Evolutionary conservation across 2,113 vertebrate genomes (phyloP).

Genomic region (Rhineura floridana): DNA sequence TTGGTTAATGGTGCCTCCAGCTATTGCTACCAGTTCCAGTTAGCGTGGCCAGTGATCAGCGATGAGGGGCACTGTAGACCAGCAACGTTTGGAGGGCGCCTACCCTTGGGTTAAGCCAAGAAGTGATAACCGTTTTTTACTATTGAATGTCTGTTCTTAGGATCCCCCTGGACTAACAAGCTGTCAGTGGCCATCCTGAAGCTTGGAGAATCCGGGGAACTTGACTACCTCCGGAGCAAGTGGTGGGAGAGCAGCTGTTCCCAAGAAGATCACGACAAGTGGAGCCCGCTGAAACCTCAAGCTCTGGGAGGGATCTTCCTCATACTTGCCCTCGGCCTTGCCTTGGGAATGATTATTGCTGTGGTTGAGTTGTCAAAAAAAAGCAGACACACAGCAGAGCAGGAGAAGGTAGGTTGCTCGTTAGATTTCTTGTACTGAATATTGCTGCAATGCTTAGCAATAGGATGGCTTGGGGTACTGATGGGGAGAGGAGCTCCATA

Average conservation of each 20-base stretch:
- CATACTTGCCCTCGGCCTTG: conserved; percentile 81
- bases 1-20: too few species aligned
- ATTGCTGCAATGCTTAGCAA: not conserved
- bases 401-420: conserved; percentile 70
- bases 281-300: conserved; percentile 71
- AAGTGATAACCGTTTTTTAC: not conserved
- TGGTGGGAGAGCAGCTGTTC: conserved; percentile 88
- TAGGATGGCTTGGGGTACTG: too few species aligned
- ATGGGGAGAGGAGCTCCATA: too few species aligned
- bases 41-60: too few species aligned
- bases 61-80: too few species aligned
- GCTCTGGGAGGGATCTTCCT: conserved; percentile 83
- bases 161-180: conserved; percentile 78
- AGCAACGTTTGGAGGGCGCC: not conserved
- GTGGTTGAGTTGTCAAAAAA: conserved; percentile 81
- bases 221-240: conserved; percentile 81
- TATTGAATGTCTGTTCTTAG: conserved; percentile 53
- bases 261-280: not conserved
- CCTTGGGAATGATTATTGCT: conserved; percentile 77
- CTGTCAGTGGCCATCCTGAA: conserved; percentile 81
- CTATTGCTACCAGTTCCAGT: too few species aligned
- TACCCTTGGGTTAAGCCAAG: too few species aligned
- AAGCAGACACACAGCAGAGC: conserved; percentile 76
- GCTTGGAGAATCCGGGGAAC: conserved; percentile 80
- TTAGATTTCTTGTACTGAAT: not conserved